Conservation (phyloP, 2,113 vertebrate species). For the pig (Sus scrofa) region DNA sequence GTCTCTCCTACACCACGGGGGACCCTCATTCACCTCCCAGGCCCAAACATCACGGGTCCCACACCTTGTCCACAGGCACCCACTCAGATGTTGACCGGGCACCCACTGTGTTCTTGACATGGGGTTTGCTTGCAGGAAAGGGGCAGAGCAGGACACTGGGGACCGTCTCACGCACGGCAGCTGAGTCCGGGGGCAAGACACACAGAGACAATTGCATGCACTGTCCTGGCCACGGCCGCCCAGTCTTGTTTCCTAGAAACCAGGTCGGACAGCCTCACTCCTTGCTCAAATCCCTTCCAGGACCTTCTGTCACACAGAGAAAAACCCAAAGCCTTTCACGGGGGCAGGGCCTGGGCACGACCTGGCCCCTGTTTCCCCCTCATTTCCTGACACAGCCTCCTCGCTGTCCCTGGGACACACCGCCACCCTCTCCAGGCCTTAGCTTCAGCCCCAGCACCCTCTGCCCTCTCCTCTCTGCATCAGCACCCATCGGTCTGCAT, state of each 20-base stretch:
- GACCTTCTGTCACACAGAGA: background rate
- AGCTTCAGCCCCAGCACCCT: rapidly evolving
- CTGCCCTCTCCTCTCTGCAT: rapidly evolving
- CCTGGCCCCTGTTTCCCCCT: background rate
- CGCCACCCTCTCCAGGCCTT: background rate
- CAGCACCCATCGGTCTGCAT: rapidly evolving
- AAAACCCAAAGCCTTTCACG: background rate
- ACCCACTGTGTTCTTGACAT: rapidly evolving
- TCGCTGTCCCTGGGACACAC: background rate
- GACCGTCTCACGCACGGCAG: background rate
- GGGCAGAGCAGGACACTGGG: background rate
- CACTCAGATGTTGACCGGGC: background rate
- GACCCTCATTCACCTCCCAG: background rate
- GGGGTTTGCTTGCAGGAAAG: background rate
- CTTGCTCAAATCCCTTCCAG: background rate
- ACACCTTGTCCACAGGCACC: rapidly evolving
- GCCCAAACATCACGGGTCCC: rapidly evolving
- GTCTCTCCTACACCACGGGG: too few relatives aligned
- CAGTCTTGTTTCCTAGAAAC: background rate
- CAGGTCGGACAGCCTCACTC: background rate
- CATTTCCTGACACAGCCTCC: background rate
- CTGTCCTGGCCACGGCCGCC: background rate
- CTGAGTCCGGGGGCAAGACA: background rate
- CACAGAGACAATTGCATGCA: rapidly evolving
- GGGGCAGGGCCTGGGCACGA: background rate